These are phyloP conservation scores for Oncorhynchus masou DNA, from an alignment of 2,113 vertebrate genomes.

Conservation along the genomic window DNA sequence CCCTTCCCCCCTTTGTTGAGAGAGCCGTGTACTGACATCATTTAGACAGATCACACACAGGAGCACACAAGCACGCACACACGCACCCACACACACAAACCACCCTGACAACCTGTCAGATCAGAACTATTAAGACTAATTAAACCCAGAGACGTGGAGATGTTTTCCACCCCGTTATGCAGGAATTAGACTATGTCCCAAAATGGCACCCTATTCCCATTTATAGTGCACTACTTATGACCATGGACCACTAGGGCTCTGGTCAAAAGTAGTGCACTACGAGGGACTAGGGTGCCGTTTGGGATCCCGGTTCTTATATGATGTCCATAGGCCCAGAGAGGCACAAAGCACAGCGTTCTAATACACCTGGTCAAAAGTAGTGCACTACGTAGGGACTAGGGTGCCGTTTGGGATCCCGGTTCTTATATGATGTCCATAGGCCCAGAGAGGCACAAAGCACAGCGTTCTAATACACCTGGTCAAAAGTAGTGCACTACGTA, in stretches of 20 bases:
- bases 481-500: no score
- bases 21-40: slow-evolving; percentile 40
- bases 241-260: no score
- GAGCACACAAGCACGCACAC: not conserved
- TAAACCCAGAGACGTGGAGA: slow-evolving; percentile 39
- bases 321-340: slow-evolving; percentile 10
- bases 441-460: no score
- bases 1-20: slow-evolving; percentile 40
- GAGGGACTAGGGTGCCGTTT: no score
- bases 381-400: not conserved
- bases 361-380: no score
- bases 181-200: not conserved
- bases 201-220: not conserved
- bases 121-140: slow-evolving; percentile 48
- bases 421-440: no score
- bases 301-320: no score
- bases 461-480: no score
- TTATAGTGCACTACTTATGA: no score
- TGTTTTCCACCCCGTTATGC: slow-evolving; percentile 21
- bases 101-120: slow-evolving; percentile 29
- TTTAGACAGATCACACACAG: slow-evolving; percentile 42
- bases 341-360: slow-evolving; percentile 9
- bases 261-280: no score
- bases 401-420: no score
- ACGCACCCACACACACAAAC: not conserved